phyloP scores from a whole-genome alignment of 2,888 invertebrate species.

The Acleris cristana region DNA sequence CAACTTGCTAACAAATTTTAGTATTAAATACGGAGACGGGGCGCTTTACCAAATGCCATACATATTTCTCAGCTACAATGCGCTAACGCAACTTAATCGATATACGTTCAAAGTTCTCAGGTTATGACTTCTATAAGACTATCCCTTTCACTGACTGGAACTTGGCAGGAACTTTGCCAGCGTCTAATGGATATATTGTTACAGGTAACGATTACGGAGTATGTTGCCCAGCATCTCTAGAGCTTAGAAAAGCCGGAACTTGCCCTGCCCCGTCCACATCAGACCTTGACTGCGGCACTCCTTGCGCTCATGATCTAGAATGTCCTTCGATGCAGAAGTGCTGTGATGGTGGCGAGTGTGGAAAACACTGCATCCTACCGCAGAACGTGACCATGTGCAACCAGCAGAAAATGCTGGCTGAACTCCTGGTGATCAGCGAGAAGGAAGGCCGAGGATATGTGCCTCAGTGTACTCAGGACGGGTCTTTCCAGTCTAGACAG shows the following conservation, averaged over 20 bases:
- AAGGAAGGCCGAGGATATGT: constrained; percentile 92
- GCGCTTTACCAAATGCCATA: too few species aligned
- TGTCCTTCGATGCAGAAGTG: constrained; percentile 93
- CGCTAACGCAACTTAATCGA: too few species aligned
- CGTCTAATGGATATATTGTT: neutral
- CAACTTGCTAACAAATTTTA: too few species aligned
- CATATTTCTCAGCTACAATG: too few species aligned
- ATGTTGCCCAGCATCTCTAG: constrained; percentile 91
- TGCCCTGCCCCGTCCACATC: constrained; percentile 85
- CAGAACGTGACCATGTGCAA: constrained; percentile 91
- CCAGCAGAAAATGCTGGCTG: constrained; percentile 90
- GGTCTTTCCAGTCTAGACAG: constrained; percentile 89
- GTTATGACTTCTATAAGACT: too few species aligned
- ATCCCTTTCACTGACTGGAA: too few species aligned
- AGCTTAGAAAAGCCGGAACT: constrained; percentile 90
- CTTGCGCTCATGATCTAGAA: constrained; percentile 91
- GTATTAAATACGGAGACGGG: too few species aligned
- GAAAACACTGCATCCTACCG: constrained; percentile 89
- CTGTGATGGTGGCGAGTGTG: constrained; percentile 89
- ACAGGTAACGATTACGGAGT: constrained; percentile 93
- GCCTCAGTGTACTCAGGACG: constrained; percentile 90
- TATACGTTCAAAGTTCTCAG: too few species aligned
- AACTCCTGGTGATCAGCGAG: constrained; percentile 90
- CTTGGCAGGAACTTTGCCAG: neutral
- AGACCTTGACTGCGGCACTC: constrained; percentile 83